These are phyloP conservation scores for Drosophila tropicalis DNA, from an alignment of 1,140 invertebrate genomes.

Conservation along the genomic window DNA sequence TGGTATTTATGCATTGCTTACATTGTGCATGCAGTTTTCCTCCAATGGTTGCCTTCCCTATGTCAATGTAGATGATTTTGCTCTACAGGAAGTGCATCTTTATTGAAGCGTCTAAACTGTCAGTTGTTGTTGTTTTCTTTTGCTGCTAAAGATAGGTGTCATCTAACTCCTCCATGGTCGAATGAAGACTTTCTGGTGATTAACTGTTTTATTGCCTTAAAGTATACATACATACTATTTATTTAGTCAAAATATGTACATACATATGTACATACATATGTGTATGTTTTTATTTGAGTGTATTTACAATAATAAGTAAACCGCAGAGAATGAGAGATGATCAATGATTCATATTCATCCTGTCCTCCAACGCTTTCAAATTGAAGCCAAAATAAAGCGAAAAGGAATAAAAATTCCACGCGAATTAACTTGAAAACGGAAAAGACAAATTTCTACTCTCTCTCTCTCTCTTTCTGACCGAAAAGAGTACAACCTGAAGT, in stretches of 20 bases:
- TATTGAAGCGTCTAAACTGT: constrained; percentile 79
- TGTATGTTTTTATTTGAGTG: no score
- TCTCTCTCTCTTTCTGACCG: background rate
- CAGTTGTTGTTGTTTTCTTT: constrained; percentile 51
- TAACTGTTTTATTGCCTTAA: no score
- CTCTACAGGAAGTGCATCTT: constrained; percentile 76
- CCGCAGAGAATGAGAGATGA: no score
- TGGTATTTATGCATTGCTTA: constrained; percentile 58
- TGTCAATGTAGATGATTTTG: constrained; percentile 15
- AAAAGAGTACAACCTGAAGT: constrained; percentile 1
- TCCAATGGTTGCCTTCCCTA: no score
- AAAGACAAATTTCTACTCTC: constrained; percentile 39
- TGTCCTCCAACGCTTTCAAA: background rate
- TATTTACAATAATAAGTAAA: no score
- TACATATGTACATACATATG: no score
- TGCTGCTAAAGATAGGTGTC: constrained; percentile 48
- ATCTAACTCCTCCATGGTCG: constrained; percentile 18
- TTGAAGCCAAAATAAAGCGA: background rate
- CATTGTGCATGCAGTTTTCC: constrained; percentile 78
- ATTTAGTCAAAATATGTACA: no score
- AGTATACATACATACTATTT: no score
- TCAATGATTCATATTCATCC: constrained; percentile 41
- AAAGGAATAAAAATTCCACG: constrained; percentile 73
- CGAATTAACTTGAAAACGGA: constrained; percentile 72
- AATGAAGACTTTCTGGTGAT: background rate